Evolutionary conservation across 1,140 invertebrate species (phyloP), one percentile per base, ranked within the genome.

Genomic region (Trichomalopsis sarcophagae): DNA sequence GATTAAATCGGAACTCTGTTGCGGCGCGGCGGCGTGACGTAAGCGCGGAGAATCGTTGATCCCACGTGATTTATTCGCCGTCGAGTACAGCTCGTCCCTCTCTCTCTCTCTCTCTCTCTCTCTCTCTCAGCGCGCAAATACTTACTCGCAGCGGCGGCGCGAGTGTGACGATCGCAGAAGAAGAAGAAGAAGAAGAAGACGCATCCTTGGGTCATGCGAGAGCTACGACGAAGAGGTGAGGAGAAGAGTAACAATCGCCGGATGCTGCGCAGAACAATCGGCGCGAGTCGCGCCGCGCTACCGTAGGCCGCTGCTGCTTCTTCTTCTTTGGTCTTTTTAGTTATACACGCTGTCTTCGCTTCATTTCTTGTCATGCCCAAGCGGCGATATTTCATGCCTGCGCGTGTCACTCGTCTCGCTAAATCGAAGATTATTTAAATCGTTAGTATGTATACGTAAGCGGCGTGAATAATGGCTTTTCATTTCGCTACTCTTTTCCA

Each of bases 1-100:
- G 84, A 84, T 84, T 84, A 84, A 84, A 84, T 81, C 84, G 77
- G 71, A 76, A 81, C 44, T 44, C 81, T 33, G 33, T 44, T 40
- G 74, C 77, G 47, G 66, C 36, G 66, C 33, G 33, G n/a, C 50
- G 71, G n/a, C 50, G 71, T 85, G 84, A 81, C 84, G 84, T 66
- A 85, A 81, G 78, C 27, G 78, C 36, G 55, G 68, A 62, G 83
- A 84, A 84, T 84, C 84, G 84, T 85, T 85, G 84, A 85, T 85
- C 84, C 84, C 71, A 55, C 79, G 79, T 85, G 84, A 85, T 85
- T 85, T 85, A 85, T 85, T 81, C 79, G 78, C 74, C 84, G 83
- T 69, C 76, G 40, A 5, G 40, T 7, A 44, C 40, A 44, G 40
- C 40, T 44, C 40, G 73, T 27, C 73, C 33, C 68, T 36, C 33